Conservation (phyloP, 2,113 vertebrate species). For the Zosterops hypoxanthus region DNA sequence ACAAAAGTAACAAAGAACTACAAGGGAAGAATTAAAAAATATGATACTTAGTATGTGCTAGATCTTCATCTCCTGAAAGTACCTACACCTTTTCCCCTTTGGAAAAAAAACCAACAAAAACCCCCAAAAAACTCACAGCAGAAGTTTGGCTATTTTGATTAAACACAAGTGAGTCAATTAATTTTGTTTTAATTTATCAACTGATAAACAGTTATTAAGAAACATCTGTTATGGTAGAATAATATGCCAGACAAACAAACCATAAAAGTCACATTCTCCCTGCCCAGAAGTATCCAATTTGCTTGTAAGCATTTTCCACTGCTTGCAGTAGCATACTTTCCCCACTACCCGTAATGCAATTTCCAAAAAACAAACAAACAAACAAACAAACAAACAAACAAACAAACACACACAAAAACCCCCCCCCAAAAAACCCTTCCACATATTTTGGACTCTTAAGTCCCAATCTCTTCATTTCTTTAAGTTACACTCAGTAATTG, state of each 20-base stretch:
- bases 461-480: neutral
- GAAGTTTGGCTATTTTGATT: neutral
- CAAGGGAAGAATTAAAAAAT: neutral
- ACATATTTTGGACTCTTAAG: neutral
- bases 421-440: neutral
- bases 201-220: neutral
- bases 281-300: neutral
- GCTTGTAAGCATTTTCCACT: neutral
- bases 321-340: neutral
- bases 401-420: no score
- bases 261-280: neutral
- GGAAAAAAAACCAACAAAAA: neutral
- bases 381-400: neutral
- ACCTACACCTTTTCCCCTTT: fast-evolving
- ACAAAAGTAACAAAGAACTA: neutral
- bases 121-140: neutral
- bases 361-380: neutral
- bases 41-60: neutral
- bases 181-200: neutral
- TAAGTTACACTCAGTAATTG: neutral
- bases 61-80: neutral
- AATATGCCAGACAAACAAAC: neutral
- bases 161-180: neutral
- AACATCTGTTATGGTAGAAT: neutral
- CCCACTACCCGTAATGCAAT: neutral